These are phyloP conservation scores for Dendrolimus punctatus DNA, from an alignment of 1,140 invertebrate genomes.

Conservation along the genomic window DNA sequence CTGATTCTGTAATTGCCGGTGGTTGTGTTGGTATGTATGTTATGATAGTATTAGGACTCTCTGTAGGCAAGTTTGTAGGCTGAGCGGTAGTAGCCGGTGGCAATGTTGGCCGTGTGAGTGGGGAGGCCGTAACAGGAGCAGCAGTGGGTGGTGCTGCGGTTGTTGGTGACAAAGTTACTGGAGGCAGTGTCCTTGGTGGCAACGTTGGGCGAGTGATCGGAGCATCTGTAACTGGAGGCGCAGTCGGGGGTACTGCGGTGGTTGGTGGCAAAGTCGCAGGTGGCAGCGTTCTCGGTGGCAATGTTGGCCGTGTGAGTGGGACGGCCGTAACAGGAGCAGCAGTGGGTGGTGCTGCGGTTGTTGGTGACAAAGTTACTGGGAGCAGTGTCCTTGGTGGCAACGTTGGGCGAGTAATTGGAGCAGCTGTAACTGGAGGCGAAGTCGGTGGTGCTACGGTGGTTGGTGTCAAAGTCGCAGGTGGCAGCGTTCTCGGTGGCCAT, in stretches of 20 bases:
- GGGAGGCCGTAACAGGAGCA: neutral
- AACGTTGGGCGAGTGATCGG: neutral
- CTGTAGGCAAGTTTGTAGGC: too few relatives aligned
- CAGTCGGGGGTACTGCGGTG: neutral
- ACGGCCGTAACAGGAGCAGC: too few relatives aligned
- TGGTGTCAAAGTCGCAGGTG: neutral
- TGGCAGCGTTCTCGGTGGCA: too few relatives aligned
- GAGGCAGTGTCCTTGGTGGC: neutral
- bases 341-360: too few relatives aligned
- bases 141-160: neutral
- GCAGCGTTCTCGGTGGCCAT: neutral
- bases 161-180: neutral
- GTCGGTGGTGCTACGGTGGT: neutral
- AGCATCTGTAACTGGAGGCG: neutral
- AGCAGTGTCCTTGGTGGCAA: neutral
- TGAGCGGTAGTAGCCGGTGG: too few relatives aligned
- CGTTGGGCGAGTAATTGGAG: neutral
- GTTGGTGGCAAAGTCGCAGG: neutral
- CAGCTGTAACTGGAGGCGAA: neutral
- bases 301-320: too few relatives aligned
- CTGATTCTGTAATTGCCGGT: neutral
- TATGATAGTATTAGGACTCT: too few relatives aligned
- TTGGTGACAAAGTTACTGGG: too few relatives aligned
- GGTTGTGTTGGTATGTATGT: neutral
- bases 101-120: neutral